Base-by-base conservation (phyloP, 2,797 vertebrate genomes). In the Sebastes kiyomatsui region DNA sequence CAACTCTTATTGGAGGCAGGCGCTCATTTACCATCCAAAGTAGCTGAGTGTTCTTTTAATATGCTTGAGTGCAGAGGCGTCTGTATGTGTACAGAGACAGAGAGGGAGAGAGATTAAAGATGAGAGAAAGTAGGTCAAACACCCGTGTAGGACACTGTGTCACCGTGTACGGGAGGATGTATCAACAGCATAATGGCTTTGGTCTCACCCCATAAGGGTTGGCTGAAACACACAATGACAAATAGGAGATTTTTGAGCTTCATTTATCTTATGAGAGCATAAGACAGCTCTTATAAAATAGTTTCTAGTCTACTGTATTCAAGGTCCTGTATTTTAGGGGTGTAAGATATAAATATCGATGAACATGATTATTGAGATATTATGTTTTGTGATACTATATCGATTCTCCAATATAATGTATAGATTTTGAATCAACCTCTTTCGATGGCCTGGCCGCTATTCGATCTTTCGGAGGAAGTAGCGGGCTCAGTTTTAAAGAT, bases 61-160 rank as follows among this genome's bases (percentile, higher is more conserved):
- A 88, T 90, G 89, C 83, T 88, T 89, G 81, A 90, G 89, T 92
- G 90, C 86, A 83, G 80, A 92, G 76, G 58, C 74, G 56, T 72
- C 64, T 82, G 67, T 72, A 32, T 87, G 72, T 71, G 73, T 75
- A 58, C 23, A 33, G 22, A 25, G 46, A 75, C 64, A 77, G 35
- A 76, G 77, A 82, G 67, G 16, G 55, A 69, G 78, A 28, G 73
- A 85, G 82, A 89, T 86, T 82, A 78, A 83, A 89, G 86, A 89
- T 72, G 83, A 80, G 78, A 75, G 71, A 87, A 95, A 94, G 82
- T 93, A 88, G 94, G 94, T 92, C 93, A 92, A 75, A 84, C 83
- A 70, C 60, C 67, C 77, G 83, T 87, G 77, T 86, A 87, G 87
- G 86, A 93, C 85, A 77, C 72, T 78, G 23, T 87, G n/a, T n/a